phyloP scores from a whole-genome alignment of 2,797 vertebrate genomes.

The Paedocypris micromegethes region DNA sequence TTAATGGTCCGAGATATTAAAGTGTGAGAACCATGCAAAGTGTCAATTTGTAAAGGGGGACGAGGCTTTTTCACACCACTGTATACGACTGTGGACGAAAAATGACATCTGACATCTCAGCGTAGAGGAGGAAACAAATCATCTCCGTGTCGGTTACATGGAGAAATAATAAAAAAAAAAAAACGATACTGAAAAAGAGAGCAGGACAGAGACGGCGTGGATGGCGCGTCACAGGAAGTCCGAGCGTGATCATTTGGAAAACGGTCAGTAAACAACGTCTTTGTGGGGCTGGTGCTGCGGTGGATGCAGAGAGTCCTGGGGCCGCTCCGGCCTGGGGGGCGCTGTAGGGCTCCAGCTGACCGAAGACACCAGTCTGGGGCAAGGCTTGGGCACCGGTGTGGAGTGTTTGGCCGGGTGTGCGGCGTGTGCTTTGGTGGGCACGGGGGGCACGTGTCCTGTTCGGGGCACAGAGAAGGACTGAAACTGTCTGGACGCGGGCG shows the following conservation, averaged over 20 bases:
- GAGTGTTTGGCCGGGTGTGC: conserved; percentile 41
- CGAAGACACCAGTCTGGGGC: conserved; percentile 40
- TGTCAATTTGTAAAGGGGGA: too few relatives aligned
- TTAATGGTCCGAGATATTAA: too few relatives aligned
- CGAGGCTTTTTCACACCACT: too few relatives aligned
- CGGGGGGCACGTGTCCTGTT: conserved; percentile 28
- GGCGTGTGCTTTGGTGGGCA: conserved; percentile 43
- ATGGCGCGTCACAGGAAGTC: conserved; percentile 39
- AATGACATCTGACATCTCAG: too few relatives aligned
- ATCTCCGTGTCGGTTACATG: too few relatives aligned
- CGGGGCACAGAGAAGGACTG: too few relatives aligned
- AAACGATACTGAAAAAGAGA: too few relatives aligned
- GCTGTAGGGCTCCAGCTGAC: conserved; percentile 25
- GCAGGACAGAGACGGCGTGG: too few relatives aligned
- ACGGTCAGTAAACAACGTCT: conserved; percentile 79
- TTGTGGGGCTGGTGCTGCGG: conserved; percentile 77
- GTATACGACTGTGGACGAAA: too few relatives aligned
- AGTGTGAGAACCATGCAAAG: too few relatives aligned
- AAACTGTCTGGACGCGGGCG: conserved; percentile 41
- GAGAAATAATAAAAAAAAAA: too few relatives aligned
- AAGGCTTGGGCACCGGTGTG: conserved; percentile 48
- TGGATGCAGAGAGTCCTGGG: conserved; percentile 66
- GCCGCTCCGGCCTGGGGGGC: conserved; percentile 59
- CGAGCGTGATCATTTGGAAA: conserved; percentile 62
- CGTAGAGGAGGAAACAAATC: too few relatives aligned